Evolutionary conservation across 2,797 vertebrate genomes (phyloP).

Genomic region (Squalus acanthias): DNA sequence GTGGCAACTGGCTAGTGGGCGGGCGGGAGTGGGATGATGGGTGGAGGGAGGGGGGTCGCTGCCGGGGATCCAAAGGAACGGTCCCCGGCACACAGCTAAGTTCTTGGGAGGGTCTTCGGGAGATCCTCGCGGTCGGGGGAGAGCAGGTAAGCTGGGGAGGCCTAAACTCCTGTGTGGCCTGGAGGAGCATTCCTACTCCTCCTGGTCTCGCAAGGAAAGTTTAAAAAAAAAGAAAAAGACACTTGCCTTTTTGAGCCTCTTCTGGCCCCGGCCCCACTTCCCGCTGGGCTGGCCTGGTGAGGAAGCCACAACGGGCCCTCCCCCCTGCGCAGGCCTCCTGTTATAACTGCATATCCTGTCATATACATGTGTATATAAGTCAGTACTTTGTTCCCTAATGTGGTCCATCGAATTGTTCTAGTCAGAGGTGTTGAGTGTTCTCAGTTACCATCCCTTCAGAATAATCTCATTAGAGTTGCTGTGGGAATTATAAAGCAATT

Average conservation of each 20-base stretch:
- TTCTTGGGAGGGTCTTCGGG: background rate
- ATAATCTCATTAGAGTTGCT: background rate
- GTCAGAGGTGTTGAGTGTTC: background rate
- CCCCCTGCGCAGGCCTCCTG: background rate
- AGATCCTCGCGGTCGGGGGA: background rate
- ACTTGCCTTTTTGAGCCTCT: background rate
- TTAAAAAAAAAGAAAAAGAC: background rate
- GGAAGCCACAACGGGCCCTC: background rate
- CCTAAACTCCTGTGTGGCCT: background rate
- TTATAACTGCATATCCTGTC: background rate
- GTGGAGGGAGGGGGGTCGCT: too few species aligned
- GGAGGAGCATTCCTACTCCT: background rate
- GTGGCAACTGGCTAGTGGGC: too few species aligned
- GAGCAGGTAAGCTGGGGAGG: background rate
- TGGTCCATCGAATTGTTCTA: background rate
- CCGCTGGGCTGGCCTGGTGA: background rate
- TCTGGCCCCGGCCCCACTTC: background rate
- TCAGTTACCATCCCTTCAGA: background rate
- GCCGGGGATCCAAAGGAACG: background rate
- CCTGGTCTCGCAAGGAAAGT: background rate
- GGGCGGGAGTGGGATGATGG: background rate
- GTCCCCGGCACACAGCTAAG: background rate
- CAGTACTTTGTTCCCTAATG: background rate
- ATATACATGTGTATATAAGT: background rate
- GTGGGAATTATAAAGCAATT: background rate